These are phyloP conservation scores for Phrynosoma platyrhinos DNA, from an alignment of 2,113 vertebrate genomes.

Conservation along the genomic window DNA sequence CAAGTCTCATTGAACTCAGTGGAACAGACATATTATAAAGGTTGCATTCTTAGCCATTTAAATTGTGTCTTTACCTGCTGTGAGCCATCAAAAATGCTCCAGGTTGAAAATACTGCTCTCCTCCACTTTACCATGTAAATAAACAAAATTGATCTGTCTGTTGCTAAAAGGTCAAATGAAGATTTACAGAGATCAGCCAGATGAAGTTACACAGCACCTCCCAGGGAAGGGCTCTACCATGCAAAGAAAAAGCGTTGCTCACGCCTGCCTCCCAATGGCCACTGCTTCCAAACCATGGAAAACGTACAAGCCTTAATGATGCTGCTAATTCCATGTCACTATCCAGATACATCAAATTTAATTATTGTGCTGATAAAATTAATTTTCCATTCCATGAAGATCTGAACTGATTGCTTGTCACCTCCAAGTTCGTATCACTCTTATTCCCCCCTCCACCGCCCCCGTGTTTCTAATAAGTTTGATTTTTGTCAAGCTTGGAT, in stretches of 20 bases:
- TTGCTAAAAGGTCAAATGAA: not conserved
- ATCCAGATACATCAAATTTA: not conserved
- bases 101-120: not conserved
- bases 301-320: not conserved
- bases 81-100: not conserved
- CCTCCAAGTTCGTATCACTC: accelerated
- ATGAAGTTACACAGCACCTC: not conserved
- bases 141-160: not conserved
- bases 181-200: not conserved
- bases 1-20: not conserved
- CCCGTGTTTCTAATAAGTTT: not conserved
- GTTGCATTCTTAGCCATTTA: not conserved
- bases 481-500: not conserved
- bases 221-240: not conserved
- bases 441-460: not conserved
- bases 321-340: not conserved
- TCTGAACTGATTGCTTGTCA: not conserved
- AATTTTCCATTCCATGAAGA: slow-evolving; percentile 31
- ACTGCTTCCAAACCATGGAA: not conserved
- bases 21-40: not conserved
- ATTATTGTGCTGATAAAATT: slow-evolving; percentile 25
- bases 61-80: not conserved
- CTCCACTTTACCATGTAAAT: not conserved
- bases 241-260: accelerated
- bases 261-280: accelerated